These are phyloP conservation scores for Troilus luridus DNA, from an alignment of 2,888 invertebrate species.

Conservation along the genomic window DNA sequence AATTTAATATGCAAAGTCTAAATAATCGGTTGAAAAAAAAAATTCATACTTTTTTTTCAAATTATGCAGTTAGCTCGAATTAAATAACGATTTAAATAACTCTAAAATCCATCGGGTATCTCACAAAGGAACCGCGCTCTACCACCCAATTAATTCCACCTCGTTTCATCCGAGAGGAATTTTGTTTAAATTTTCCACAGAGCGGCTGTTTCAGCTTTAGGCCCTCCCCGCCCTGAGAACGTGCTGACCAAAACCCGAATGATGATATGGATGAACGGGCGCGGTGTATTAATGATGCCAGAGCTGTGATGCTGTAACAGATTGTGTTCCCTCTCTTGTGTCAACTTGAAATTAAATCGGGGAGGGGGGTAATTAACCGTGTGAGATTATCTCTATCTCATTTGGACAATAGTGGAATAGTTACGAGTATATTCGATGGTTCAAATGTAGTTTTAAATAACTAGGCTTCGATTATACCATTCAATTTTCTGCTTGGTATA, in stretches of 20 bases:
- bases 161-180: neutral
- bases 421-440: neutral
- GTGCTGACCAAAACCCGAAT: neutral
- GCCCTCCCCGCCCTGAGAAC: neutral
- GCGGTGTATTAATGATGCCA: conserved; percentile 16
- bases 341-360: neutral
- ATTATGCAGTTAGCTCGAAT: neutral
- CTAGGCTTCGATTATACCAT: too few species aligned
- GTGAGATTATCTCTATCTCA: neutral
- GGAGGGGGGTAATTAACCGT: neutral
- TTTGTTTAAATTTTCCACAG: conserved; percentile 7
- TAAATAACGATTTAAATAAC: neutral
- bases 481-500: too few species aligned
- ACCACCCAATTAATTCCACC: neutral
- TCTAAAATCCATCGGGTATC: neutral
- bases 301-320: conserved; percentile 11
- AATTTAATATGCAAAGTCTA: too few species aligned
- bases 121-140: neutral
- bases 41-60: neutral
- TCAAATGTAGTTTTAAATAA: too few species aligned
- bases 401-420: neutral
- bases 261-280: conserved; percentile 20
- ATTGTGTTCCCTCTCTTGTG: conserved; percentile 14
- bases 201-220: too few species aligned
- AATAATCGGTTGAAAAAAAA: too few species aligned